Evolutionary conservation across 2,113 vertebrate species (phyloP), one percentile per base, ranked within the genome.

Genomic region (Lucifuga dentata): DNA sequence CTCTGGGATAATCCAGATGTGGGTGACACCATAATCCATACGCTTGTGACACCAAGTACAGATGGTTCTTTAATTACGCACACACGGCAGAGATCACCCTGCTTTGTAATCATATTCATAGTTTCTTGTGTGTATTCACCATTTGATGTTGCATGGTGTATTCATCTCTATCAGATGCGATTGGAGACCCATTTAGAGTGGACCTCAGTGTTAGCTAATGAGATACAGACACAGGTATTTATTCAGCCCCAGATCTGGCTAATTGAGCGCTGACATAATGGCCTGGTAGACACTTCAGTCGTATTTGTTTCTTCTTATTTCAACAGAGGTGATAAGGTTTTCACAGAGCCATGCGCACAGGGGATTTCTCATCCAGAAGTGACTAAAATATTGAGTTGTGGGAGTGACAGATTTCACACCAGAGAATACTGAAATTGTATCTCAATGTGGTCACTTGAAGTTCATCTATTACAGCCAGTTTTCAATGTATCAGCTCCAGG

Each of bases 21-120:
- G 52, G 68, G 16, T 19, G 73, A 60, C 67, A 69, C 55, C n/a
- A 44, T 70, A 43, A 85, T 87, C 86, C 86, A 80, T 86, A 86
- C 74, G 80, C 62, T 60, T 5, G 46, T 21, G 73, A 83, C 70
- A 64, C 35, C 24, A 4, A 20, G 50, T 83, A 70, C 80, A 90
- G 89, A 91, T 84, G 87, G 84, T 65, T 71, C 62, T 75, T 75
- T 90, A 79, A 88, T 86, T 88, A 77, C 33, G n/a, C 61, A 69
- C 70, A 71, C 78, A 77, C 41, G 58, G 53, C 26, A 40, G 52
- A 38, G 68, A 87, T 86, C 76, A 45, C 40, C 53, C 12, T 29
- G 70, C 80, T 82, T 81, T 78, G 75, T 81, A 65, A 76, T 80
- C 68, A 73, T 38, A 83, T 73, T 74, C 72, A 75, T 50, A 15